Evolutionary conservation across 1,140 invertebrate species (phyloP).

Genomic region (Bombus picipes): DNA sequence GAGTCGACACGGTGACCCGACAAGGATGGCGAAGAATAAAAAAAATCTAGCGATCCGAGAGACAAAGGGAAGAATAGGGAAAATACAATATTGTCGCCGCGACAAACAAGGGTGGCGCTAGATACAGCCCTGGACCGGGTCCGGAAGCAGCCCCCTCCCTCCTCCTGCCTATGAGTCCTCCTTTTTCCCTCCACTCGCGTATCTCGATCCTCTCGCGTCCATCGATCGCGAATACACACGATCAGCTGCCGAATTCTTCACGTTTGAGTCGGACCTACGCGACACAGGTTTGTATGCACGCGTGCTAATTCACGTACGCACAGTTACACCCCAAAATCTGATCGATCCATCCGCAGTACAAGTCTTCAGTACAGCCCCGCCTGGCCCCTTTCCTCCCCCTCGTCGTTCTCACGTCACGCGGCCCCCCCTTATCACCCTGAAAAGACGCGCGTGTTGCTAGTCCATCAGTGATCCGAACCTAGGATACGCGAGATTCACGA

Average conservation of each 20-base stretch:
- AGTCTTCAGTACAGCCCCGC: conserved; percentile 52
- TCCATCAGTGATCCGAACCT: conserved; percentile 8
- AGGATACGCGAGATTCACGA: conserved; percentile 12
- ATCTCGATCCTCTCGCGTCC: conserved; percentile 23
- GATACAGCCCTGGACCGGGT: conserved; percentile 69
- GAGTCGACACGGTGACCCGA: conserved; percentile 59
- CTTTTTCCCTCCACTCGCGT: conserved; percentile 54
- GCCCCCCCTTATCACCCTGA: neutral
- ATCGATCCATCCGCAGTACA: conserved; percentile 66
- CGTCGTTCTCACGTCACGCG: conserved; percentile 11
- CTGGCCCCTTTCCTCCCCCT: conserved; percentile 33
- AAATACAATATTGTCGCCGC: conserved; percentile 64
- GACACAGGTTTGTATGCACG: neutral
- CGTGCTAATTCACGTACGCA: conserved; percentile 56
- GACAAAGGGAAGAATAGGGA: conserved; percentile 25
- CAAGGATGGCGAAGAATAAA: conserved; percentile 28
- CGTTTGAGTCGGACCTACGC: neutral
- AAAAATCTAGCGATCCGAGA: neutral
- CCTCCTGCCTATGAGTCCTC: conserved; percentile 21
- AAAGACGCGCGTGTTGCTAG: conserved; percentile 4
- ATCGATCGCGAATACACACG: conserved; percentile 41
- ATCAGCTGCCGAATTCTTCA: conserved; percentile 8
- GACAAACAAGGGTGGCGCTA: conserved; percentile 70
- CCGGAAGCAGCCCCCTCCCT: conserved; percentile 50
- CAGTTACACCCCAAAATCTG: conserved; percentile 69